Evolutionary conservation across 1,140 invertebrate genomes (phyloP), one percentile per base, ranked within the genome.

Genomic region (Vollenhovia emeryi): DNA sequence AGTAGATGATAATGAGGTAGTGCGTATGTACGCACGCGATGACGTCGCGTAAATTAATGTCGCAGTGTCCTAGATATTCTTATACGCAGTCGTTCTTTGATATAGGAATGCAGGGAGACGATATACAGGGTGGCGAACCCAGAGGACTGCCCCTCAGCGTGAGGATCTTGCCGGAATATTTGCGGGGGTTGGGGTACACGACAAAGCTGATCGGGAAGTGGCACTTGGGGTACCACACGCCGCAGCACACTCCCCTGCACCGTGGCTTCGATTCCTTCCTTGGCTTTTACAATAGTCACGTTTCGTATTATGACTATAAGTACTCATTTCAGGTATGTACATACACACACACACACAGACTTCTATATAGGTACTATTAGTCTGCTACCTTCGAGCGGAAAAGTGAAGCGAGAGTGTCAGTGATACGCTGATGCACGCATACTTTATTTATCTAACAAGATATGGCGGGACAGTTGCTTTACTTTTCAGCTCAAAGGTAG

Each of bases 131-230:
- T 9, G 92, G 94, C 5, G 94, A 96, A 36, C 95, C 96, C 2
- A 94, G 95, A 55, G 96, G 96, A 48, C 88, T 97, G 7, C 96
- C 96, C 3, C 87, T 96, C 24, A 90, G 95, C 33, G 90, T 96
- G 30, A 95, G 92, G 87, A 91, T 96, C 33, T 91, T 97, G 27
- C 96, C 97, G 83, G 95, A 96, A 36, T 87, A 93, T 64, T 79
- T 95, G 40, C 92, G 92, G 84, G 92, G 91, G 4, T 84, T 97
- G 91, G 94, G 96, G 90, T 97, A 97, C 91, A 93, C 93, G 2
- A 97, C 96, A 0, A 96, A 96, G 92, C 93, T 97, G 21, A 95
- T 97, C 52, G 97, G 97, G 36, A 97, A 97, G 94, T 97, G 97
- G 97, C 96, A 97, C 85, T 92, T 97, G 36, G 97, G 97, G 0